Percentiles rank a stretch among this genome's conserved stretches.
phyloP scores from a whole-genome alignment of 2,797 vertebrate species.

The Mus minutoides region DNA sequence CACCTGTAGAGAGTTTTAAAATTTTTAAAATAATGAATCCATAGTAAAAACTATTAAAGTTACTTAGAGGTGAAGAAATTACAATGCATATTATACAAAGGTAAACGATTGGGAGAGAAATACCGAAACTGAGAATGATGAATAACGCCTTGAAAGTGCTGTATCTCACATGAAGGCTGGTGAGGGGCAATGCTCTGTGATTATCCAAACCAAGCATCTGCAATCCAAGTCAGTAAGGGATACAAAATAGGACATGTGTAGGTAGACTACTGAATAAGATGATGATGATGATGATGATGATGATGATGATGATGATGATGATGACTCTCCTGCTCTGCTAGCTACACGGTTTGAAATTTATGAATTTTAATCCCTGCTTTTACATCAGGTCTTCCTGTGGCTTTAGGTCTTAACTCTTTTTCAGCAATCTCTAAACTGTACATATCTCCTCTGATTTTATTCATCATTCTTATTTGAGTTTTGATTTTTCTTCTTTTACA shows the following conservation, averaged over 20 bases:
- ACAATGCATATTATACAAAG: not conserved
- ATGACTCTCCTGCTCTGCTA: not conserved
- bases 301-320: no score
- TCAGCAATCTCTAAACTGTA: no score
- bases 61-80: not conserved
- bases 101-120: not conserved
- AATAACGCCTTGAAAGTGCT: not conserved
- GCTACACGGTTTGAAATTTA: not conserved
- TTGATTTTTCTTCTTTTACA: not conserved
- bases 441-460: not conserved
- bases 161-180: accelerated
- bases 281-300: not conserved
- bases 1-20: not conserved
- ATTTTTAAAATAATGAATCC: not conserved
- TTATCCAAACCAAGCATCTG: not conserved
- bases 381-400: not conserved
- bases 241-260: not conserved
- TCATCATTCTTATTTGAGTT: not conserved
- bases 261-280: not conserved
- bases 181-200: not conserved
- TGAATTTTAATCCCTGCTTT: not conserved
- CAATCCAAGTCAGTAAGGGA: not conserved
- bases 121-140: not conserved
- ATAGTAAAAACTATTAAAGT: not conserved
- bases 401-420: not conserved